Evolutionary conservation across 2,797 vertebrate genomes (phyloP).

Genomic region (Tinamus major): DNA sequence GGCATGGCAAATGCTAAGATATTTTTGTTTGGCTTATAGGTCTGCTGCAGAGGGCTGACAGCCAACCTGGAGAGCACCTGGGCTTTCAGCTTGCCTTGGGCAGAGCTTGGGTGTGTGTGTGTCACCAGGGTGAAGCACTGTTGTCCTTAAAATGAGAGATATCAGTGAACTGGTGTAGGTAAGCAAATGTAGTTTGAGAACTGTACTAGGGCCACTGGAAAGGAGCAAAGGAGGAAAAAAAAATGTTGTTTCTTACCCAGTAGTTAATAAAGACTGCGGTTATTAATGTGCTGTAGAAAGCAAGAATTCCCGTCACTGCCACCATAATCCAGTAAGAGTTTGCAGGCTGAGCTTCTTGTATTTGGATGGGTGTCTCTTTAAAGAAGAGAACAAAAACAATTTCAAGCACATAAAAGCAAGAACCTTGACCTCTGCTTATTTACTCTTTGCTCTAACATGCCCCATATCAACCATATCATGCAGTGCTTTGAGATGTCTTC

Average conservation of each 20-base stretch:
- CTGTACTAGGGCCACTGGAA: not conserved
- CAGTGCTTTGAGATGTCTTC: not conserved
- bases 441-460: not conserved
- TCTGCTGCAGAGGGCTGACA: not conserved
- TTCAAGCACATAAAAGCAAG: constrained; percentile 26
- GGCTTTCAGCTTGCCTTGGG: not conserved
- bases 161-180: not conserved
- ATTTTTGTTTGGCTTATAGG: not conserved
- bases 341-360: not conserved
- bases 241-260: constrained; percentile 79
- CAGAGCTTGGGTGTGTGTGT: not conserved
- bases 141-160: not conserved
- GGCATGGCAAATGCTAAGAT: not conserved
- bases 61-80: not conserved
- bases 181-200: not conserved
- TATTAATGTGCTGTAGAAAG: constrained; percentile 75
- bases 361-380: constrained; percentile 57
- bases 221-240: not conserved
- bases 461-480: not conserved
- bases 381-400: constrained; percentile 57
- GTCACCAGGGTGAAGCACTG: not conserved
- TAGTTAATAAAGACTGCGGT: constrained; percentile 68
- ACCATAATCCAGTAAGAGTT: constrained; percentile 61
- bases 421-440: not conserved
- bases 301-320: constrained; percentile 66